Evolutionary conservation across 2,888 invertebrate genomes (phyloP).

Genomic region (Calephelis perditalis): DNA sequence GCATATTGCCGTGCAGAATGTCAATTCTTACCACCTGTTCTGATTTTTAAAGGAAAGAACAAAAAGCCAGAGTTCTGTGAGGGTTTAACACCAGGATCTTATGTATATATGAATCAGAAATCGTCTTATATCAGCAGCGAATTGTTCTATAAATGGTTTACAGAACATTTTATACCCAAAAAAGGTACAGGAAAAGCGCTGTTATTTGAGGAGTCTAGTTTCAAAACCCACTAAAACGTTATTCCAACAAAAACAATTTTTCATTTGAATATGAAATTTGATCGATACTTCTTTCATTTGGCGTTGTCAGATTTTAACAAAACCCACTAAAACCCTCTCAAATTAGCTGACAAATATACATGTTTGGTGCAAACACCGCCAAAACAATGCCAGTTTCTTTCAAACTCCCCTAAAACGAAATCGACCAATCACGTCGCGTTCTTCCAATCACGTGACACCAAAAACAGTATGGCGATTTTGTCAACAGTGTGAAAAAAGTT

Average conservation of each 20-base stretch:
- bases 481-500: not conserved
- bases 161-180: constrained; percentile 4
- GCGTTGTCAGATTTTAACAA: not conserved
- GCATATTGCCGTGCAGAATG: too few relatives aligned
- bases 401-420: not conserved
- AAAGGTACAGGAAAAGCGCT: constrained; percentile 11
- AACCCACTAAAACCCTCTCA: not conserved
- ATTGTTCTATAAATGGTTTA: constrained; percentile 15
- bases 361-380: not conserved
- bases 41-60: too few relatives aligned
- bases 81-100: constrained; percentile 5
- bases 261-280: not conserved
- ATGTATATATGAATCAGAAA: constrained; percentile 17
- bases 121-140: constrained; percentile 15
- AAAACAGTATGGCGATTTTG: not conserved
- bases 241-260: not conserved
- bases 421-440: not conserved
- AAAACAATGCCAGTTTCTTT: not conserved
- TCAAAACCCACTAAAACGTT: constrained; percentile 1
- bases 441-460: not conserved
- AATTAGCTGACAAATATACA: not conserved
- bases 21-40: constrained; percentile 2
- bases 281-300: not conserved
- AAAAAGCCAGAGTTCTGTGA: not conserved
- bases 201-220: not conserved